Percentiles rank a stretch among this genome's conserved stretches.
Evolutionary conservation across 2,113 vertebrate species (phyloP).

Genomic region (Poeciliopsis retropinna): DNA sequence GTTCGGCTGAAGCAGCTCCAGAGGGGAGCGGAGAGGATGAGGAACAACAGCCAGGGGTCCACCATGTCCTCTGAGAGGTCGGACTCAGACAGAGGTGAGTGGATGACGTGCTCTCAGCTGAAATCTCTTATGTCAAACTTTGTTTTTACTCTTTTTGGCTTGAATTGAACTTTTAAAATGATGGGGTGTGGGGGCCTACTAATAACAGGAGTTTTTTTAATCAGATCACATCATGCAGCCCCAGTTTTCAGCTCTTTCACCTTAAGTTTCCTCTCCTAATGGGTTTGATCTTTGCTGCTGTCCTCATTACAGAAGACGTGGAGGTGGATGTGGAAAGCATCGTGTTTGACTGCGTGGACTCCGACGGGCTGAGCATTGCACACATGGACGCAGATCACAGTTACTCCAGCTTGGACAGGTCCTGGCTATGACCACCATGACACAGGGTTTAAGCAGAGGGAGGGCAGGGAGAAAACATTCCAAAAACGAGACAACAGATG

Average conservation of each 20-base stretch:
- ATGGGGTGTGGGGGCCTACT: too few relatives aligned
- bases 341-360: constrained; percentile 80
- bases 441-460: not conserved
- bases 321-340: constrained; percentile 90
- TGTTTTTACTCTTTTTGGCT: too few relatives aligned
- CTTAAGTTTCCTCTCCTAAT: not conserved
- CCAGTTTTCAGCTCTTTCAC: not conserved
- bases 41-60: constrained; percentile 88
- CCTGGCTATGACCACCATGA: constrained; percentile 79
- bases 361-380: constrained; percentile 77
- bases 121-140: too few relatives aligned
- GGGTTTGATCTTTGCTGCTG: not conserved
- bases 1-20: constrained; percentile 84
- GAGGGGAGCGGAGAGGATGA: constrained; percentile 76
- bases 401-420: constrained; percentile 83
- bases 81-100: constrained; percentile 87
- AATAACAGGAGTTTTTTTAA: not conserved
- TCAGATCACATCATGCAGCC: too few relatives aligned
- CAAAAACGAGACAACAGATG: constrained; percentile 49
- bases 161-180: too few relatives aligned
- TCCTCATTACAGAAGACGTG: constrained; percentile 84
- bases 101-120: not conserved
- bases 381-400: constrained; percentile 85
- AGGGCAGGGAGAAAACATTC: constrained; percentile 65
- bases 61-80: constrained; percentile 88